Evolutionary conservation across 2,888 invertebrate species (phyloP).

Genomic region (Leptinotarsa rubiginosa): DNA sequence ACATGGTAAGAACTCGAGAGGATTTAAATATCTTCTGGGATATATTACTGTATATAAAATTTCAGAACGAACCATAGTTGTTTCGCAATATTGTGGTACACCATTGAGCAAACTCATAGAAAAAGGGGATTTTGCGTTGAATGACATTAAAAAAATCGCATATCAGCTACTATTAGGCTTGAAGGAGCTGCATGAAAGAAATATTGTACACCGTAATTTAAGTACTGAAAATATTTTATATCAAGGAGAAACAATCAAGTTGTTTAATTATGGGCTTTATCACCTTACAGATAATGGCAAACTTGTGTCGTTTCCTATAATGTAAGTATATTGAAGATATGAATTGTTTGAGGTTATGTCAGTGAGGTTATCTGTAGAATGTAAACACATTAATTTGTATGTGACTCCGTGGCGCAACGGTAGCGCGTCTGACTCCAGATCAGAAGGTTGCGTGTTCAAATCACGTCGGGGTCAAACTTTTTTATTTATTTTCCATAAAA

Average conservation of each 20-base stretch:
- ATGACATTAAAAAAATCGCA: constrained; percentile 75
- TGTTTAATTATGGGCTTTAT: constrained; percentile 94
- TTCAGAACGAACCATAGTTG: constrained; percentile 83
- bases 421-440: constrained; percentile 99
- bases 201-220: constrained; percentile 84
- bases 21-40: background rate
- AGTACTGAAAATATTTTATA: constrained; percentile 86
- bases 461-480: constrained; percentile 89
- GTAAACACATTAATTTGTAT: background rate
- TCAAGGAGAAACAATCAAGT: constrained; percentile 79
- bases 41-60: background rate
- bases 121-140: constrained; percentile 65
- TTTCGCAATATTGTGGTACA: constrained; percentile 82
- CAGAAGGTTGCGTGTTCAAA: constrained; percentile 98
- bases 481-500: constrained; percentile 26
- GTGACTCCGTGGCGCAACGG: constrained; percentile 95
- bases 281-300: constrained; percentile 89
- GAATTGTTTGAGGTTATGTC: constrained; percentile 27
- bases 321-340: constrained; percentile 68
- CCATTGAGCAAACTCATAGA: constrained; percentile 70
- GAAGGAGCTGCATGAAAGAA: constrained; percentile 76
- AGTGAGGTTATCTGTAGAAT: background rate
- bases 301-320: constrained; percentile 90
- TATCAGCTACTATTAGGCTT: constrained; percentile 81
- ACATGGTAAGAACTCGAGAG: constrained; percentile 77